A percentile compares a stretch with the other conserved stretches of the same genome.
phyloP scores from a whole-genome alignment of 2,113 vertebrate genomes.

The Kobus ellipsiprymnus region DNA sequence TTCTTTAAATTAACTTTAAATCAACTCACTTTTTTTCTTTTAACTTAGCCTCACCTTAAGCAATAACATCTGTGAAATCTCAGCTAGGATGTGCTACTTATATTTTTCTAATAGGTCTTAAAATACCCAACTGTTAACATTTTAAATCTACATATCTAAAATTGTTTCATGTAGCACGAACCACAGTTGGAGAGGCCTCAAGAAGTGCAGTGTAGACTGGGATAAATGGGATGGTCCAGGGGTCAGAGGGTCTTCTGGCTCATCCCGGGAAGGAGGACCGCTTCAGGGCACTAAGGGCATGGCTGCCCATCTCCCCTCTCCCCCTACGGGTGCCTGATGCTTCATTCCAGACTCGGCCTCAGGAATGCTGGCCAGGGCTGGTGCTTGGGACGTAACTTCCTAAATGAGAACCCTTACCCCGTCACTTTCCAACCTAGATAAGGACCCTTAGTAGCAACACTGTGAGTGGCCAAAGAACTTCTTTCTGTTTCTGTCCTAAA shows the following conservation, averaged over 20 bases:
- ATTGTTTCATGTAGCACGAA: accelerated
- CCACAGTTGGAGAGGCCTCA: background rate
- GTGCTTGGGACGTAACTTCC: background rate
- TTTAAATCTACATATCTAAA: background rate
- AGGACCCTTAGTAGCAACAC: background rate
- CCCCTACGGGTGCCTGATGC: accelerated
- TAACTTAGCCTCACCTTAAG: conserved; percentile 5
- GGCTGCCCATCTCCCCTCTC: too few relatives aligned
- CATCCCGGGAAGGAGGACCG: accelerated
- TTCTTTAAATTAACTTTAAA: conserved; percentile 16
- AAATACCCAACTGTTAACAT: conserved; percentile 27
- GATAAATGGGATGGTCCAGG: background rate
- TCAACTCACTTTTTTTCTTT: background rate
- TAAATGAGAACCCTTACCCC: background rate
- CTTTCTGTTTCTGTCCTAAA: background rate
- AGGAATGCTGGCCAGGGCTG: accelerated
- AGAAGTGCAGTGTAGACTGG: too few relatives aligned
- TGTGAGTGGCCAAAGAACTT: background rate
- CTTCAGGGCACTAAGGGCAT: accelerated
- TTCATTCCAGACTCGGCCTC: background rate
- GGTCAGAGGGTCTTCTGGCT: background rate
- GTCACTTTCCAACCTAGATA: background rate
- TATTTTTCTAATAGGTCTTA: conserved; percentile 32
- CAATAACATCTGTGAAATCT: background rate
- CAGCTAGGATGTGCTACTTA: background rate